Conservation (phyloP, 1,140 invertebrate species). For the Dysdera silvatica region DNA sequence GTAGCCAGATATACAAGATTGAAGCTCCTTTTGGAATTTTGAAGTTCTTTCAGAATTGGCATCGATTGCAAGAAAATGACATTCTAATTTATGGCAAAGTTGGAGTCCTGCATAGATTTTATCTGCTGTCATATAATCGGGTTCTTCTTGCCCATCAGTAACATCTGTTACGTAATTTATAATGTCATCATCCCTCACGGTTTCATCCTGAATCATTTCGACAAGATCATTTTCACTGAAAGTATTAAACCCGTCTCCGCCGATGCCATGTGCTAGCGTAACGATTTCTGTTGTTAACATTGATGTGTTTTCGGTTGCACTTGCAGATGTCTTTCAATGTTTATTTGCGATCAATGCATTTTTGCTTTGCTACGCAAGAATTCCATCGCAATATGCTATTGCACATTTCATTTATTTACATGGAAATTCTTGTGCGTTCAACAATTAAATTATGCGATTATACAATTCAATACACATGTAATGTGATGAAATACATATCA, state of each 20-base stretch:
- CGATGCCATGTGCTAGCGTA: slow-evolving; percentile 7
- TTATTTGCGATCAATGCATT: too few relatives aligned
- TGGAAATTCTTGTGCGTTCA: too few relatives aligned
- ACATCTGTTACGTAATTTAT: slow-evolving; percentile 5
- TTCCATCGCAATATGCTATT: too few relatives aligned
- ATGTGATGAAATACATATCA: too few relatives aligned
- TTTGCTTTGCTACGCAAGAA: too few relatives aligned
- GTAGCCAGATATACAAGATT: slow-evolving; percentile 6
- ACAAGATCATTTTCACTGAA: slow-evolving; percentile 1
- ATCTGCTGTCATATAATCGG: neutral
- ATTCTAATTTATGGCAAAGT: neutral
- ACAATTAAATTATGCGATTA: too few relatives aligned
- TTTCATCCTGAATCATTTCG: slow-evolving; percentile 10
- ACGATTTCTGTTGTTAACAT: slow-evolving; percentile 3
- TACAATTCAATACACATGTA: too few relatives aligned
- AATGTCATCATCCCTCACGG: neutral
- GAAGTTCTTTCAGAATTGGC: slow-evolving; percentile 10
- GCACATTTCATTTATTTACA: too few relatives aligned
- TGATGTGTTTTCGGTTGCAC: neutral
- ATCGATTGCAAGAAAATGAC: slow-evolving; percentile 8
- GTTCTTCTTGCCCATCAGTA: neutral
- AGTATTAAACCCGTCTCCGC: neutral
- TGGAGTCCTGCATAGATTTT: slow-evolving; percentile 1
- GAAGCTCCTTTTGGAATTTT: slow-evolving; percentile 12
- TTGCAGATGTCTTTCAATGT: too few relatives aligned